Percentiles rank a stretch among this genome's conserved stretches.
Evolutionary conservation across 2,797 vertebrate species (phyloP).

Genomic region (Pteronotus mesoamericanus): DNA sequence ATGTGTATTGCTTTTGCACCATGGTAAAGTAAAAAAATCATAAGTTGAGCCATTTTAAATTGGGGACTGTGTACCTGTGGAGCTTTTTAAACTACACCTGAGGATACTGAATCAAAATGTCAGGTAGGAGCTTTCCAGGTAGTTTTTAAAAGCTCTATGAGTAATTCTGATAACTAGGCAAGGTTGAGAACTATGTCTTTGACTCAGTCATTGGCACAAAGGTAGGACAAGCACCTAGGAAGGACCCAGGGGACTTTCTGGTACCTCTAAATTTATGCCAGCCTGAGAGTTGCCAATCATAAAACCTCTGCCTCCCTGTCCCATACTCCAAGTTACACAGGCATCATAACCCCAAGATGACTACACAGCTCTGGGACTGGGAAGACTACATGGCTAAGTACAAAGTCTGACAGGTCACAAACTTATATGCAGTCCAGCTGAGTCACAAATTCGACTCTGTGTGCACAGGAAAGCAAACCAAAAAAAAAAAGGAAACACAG

Average conservation of each 20-base stretch:
- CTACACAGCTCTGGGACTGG: neutral
- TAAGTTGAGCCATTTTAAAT: neutral
- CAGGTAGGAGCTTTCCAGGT: neutral
- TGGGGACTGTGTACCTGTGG: neutral
- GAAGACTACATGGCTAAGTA: neutral
- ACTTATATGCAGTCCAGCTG: neutral
- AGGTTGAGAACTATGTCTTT: neutral
- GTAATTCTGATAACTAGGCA: neutral
- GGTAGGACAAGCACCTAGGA: neutral
- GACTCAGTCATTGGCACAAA: neutral
- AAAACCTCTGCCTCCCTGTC: neutral
- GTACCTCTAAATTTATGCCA: neutral
- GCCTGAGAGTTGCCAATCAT: neutral
- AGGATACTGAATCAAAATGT: neutral
- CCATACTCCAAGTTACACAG: neutral
- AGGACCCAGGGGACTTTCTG: neutral
- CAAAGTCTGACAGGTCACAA: neutral
- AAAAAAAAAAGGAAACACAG: neutral
- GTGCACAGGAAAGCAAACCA: neutral
- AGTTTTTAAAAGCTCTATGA: neutral
- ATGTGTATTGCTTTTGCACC: neutral
- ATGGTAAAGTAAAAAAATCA: neutral
- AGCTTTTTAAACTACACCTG: neutral
- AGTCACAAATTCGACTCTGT: neutral
- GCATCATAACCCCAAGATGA: neutral